Percentiles rank a stretch among this genome's conserved stretches.
Conservation (phyloP, 2,113 vertebrate species). For the Nothobranchius kuhntae region DNA sequence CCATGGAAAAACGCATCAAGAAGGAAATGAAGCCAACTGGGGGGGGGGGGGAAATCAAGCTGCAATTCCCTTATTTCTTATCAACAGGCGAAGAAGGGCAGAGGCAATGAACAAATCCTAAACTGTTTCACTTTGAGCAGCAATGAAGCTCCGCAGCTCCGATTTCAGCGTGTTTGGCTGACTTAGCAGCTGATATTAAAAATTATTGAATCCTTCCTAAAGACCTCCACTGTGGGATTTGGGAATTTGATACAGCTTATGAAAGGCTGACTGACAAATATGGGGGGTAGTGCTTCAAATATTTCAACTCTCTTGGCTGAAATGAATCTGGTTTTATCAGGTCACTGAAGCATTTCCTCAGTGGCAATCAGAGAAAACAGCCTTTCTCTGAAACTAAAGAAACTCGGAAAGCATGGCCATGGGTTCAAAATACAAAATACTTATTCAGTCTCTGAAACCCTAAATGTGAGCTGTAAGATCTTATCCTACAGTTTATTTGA, state of each 20-base stretch:
- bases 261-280: conserved; percentile 41
- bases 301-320: conserved; percentile 45
- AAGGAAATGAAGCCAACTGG: conserved; percentile 55
- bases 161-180: conserved; percentile 42
- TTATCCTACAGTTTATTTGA: background rate
- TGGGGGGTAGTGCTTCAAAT: conserved; percentile 28
- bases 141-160: conserved; percentile 29
- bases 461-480: too few relatives aligned
- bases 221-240: conserved; percentile 43
- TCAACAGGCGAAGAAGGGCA: conserved; percentile 45
- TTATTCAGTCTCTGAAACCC: too few relatives aligned
- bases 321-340: conserved; percentile 58
- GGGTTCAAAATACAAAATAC: too few relatives aligned
- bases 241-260: conserved; percentile 65
- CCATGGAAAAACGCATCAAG: conserved; percentile 49
- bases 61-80: conserved; percentile 44
- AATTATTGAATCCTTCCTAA: conserved; percentile 58
- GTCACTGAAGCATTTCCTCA: conserved; percentile 50
- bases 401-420: conserved; percentile 15
- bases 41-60: background rate
- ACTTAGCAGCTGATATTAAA: conserved; percentile 61
- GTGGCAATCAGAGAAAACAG: conserved; percentile 42
- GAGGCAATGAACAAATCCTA: conserved; percentile 51
- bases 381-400: conserved; percentile 51
- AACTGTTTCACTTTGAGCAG: conserved; percentile 39